Evolutionary conservation across 2,113 vertebrate genomes (phyloP).

Genomic region (Mus spicilegus): DNA sequence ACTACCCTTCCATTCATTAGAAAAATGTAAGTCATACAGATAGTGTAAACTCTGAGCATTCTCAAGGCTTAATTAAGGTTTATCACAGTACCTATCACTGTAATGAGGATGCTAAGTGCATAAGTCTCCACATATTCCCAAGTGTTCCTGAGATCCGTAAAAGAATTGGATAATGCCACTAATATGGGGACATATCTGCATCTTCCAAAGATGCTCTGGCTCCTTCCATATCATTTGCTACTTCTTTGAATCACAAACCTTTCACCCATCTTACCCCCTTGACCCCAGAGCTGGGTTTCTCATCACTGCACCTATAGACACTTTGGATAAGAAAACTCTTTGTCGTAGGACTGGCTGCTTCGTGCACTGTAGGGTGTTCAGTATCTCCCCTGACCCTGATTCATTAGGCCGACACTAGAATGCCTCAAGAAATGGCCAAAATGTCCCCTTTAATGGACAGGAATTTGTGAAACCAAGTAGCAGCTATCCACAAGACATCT

Average conservation of each 20-base stretch:
- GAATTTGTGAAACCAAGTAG: background rate
- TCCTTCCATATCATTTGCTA: background rate
- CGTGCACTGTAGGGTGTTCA: background rate
- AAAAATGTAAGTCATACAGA: constrained; percentile 36
- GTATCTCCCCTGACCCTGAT: background rate
- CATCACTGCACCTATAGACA: background rate
- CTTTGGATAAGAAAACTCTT: background rate
- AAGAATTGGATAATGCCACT: background rate
- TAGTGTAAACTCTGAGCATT: background rate
- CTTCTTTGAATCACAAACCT: background rate
- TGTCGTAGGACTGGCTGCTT: background rate
- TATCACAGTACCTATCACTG: background rate
- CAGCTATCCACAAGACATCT: background rate
- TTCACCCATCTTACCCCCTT: background rate
- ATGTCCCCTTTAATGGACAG: background rate
- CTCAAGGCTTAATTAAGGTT: background rate
- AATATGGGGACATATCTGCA: background rate
- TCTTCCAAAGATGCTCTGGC: background rate
- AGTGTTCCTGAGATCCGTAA: background rate
- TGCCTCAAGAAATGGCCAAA: background rate
- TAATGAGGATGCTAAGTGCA: background rate
- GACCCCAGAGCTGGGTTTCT: background rate
- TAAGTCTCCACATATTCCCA: background rate
- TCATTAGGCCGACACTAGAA: background rate
- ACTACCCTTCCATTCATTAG: background rate